Evolutionary conservation across 2,888 invertebrate species (phyloP).

Genomic region (Orthosia gothica): DNA sequence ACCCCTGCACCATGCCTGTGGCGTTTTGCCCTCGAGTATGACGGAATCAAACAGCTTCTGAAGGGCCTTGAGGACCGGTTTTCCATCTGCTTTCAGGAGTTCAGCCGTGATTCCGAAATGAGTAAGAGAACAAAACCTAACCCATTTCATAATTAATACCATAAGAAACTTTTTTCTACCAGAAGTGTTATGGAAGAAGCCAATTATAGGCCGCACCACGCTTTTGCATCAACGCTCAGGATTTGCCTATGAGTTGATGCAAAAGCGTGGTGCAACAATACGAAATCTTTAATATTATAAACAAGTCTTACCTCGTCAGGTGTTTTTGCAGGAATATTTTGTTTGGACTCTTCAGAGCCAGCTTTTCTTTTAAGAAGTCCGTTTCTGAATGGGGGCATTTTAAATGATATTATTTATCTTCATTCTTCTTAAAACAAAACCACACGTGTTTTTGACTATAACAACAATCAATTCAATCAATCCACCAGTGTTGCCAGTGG

Average conservation of each 20-base stretch:
- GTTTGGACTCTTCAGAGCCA: slow-evolving; percentile 63
- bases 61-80: too few relatives aligned
- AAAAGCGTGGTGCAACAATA: slow-evolving; percentile 28
- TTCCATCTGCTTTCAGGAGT: too few relatives aligned
- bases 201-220: too few relatives aligned
- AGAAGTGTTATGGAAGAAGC: background rate
- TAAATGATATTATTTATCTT: slow-evolving; percentile 47
- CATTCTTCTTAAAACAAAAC: slow-evolving; percentile 17
- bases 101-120: too few relatives aligned
- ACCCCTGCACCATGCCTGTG: too few relatives aligned
- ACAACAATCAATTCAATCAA: background rate
- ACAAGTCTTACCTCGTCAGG: slow-evolving; percentile 72
- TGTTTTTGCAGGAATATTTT: slow-evolving; percentile 49
- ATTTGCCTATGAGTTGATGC: background rate
- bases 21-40: too few relatives aligned
- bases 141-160: background rate
- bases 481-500: too few relatives aligned
- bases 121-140: background rate
- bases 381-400: slow-evolving; percentile 86
- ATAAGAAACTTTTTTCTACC: background rate
- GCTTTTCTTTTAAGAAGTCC: slow-evolving; percentile 85
- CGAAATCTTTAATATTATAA: background rate
- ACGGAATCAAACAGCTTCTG: too few relatives aligned
- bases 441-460: slow-evolving; percentile 63
- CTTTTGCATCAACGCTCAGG: too few relatives aligned